These are phyloP conservation scores for Tricholauxania praeusta DNA, from an alignment of 2,888 invertebrate genomes.

Conservation along the genomic window DNA sequence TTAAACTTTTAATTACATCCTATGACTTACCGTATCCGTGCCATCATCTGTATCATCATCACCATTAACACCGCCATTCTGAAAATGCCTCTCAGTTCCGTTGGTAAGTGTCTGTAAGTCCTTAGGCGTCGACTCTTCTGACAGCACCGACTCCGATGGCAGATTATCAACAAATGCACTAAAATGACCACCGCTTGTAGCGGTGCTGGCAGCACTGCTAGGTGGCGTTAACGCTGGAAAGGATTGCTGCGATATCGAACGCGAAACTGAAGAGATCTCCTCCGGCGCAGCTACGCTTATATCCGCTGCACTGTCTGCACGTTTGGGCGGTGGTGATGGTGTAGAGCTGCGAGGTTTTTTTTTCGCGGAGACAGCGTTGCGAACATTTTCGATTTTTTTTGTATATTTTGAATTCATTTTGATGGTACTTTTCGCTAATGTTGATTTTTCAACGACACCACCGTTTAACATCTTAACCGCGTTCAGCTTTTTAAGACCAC, in stretches of 20 bases:
- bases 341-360: too few species aligned
- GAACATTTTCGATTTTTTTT: constrained; percentile 53
- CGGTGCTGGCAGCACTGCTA: constrained; percentile 41
- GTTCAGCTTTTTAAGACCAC: constrained; percentile 32
- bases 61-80: constrained; percentile 46
- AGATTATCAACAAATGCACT: constrained; percentile 62
- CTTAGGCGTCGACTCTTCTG: constrained; percentile 64
- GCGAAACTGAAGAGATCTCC: not conserved
- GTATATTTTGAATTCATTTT: constrained; percentile 58
- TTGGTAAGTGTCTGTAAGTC: constrained; percentile 55
- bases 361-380: too few species aligned
- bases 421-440: constrained; percentile 42
- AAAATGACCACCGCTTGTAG: constrained; percentile 46
- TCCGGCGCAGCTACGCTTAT: too few species aligned
- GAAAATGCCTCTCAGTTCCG: constrained; percentile 37
- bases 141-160: constrained; percentile 64
- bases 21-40: constrained; percentile 54
- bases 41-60: constrained; percentile 60
- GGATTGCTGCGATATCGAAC: not conserved
- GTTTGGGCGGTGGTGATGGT: too few species aligned
- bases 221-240: constrained; percentile 29
- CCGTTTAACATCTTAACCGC: constrained; percentile 12
- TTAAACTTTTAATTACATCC: too few species aligned
- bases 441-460: too few species aligned
- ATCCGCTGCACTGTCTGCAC: too few species aligned